Evolutionary conservation across 1,140 invertebrate species (phyloP).

Genomic region (Diplogasteroides magnus): DNA sequence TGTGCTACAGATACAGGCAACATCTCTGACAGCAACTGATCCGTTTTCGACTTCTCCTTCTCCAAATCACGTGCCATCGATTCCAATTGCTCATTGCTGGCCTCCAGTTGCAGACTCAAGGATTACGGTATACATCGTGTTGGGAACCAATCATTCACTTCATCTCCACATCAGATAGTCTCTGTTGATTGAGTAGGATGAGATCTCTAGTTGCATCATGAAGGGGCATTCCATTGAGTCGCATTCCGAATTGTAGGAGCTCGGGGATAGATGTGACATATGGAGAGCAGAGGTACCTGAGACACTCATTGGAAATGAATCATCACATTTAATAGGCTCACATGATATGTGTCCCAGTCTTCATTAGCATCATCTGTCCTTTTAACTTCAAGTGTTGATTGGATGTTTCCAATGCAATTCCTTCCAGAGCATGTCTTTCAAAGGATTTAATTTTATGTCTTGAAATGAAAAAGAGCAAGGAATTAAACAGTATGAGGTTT

Average conservation of each 20-base stretch:
- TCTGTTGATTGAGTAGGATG: slow-evolving; percentile 91
- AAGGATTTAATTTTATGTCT: no score
- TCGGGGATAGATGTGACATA: slow-evolving; percentile 54
- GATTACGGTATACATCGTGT: not conserved
- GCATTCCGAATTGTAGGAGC: slow-evolving; percentile 66
- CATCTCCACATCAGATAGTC: slow-evolving; percentile 92
- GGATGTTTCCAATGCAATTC: not conserved
- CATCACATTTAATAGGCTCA: slow-evolving; percentile 7
- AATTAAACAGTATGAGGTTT: no score
- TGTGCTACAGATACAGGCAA: slow-evolving; percentile 44
- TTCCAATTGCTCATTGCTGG: slow-evolving; percentile 90
- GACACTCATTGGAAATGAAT: slow-evolving; percentile 6
- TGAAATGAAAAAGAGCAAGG: no score
- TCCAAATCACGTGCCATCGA: slow-evolving; percentile 89
- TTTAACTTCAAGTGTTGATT: slow-evolving; percentile 31
- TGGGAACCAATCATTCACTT: slow-evolving; percentile 66
- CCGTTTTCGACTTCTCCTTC: slow-evolving; percentile 90
- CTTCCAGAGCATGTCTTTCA: not conserved
- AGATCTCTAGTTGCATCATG: slow-evolving; percentile 93
- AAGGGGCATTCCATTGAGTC: slow-evolving; percentile 86
- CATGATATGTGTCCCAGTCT: slow-evolving; percentile 39
- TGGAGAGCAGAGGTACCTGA: slow-evolving; percentile 50
- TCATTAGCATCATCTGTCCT: slow-evolving; percentile 52
- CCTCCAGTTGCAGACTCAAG: slow-evolving; percentile 68
- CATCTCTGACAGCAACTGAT: slow-evolving; percentile 61